A percentile compares a stretch with the other conserved stretches of the same genome.
phyloP scores from a whole-genome alignment of 2,888 invertebrate genomes.

The Tachina grossa region DNA sequence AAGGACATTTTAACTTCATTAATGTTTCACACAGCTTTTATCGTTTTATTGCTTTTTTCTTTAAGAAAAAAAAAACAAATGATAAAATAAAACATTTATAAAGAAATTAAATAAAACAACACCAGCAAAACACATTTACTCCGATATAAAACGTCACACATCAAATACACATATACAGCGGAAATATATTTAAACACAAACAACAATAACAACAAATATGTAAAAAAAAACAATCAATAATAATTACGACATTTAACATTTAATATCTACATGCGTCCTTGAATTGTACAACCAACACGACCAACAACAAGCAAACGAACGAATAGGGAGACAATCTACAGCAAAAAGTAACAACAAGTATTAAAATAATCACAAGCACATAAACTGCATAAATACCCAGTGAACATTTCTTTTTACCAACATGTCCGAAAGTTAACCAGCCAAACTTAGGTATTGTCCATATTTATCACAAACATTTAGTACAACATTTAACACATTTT shows the following conservation, averaged over 20 bases:
- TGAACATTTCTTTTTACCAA: no score
- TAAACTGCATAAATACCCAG: no score
- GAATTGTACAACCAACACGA: conserved; percentile 52
- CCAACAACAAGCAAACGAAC: conserved; percentile 1
- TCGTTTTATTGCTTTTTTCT: neutral
- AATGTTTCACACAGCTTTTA: neutral
- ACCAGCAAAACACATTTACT: conserved; percentile 1
- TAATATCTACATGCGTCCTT: conserved; percentile 64
- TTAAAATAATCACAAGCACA: conserved; percentile 18
- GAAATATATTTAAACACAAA: neutral
- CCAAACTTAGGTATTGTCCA: no score
- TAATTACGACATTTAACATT: conserved; percentile 72
- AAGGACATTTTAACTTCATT: conserved; percentile 18
- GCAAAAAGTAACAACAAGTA: conserved; percentile 58
- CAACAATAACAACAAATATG: conserved; percentile 39
- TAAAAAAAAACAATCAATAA: conserved; percentile 63
- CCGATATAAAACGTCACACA: conserved; percentile 3
- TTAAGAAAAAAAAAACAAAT: no score
- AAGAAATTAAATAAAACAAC: conserved; percentile 31
- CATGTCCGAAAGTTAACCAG: no score
- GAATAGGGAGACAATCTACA: conserved; percentile 56
- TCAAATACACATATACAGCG: neutral
- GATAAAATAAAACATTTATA: conserved; percentile 6
- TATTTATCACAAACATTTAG: no score
- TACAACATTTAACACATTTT: no score